These are phyloP conservation scores for Ctenomys sociabilis DNA, from an alignment of 2,113 vertebrate genomes.

Conservation along the genomic window DNA sequence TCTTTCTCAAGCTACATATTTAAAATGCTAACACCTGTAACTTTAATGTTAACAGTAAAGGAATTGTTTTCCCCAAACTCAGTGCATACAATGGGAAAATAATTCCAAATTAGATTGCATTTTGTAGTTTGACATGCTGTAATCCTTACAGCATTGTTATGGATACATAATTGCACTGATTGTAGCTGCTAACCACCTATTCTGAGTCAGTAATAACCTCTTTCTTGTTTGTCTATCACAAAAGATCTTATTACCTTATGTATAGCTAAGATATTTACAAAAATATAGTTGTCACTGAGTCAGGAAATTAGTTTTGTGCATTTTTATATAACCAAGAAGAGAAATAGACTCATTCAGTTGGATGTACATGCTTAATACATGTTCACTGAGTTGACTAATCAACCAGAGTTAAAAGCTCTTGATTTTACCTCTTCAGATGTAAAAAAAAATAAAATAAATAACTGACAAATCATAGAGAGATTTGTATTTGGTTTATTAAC, in stretches of 20 bases:
- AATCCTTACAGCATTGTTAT: neutral
- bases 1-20: neutral
- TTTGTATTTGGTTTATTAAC: neutral
- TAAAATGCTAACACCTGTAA: neutral
- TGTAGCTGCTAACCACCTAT: neutral
- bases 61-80: conserved; percentile 24
- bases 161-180: neutral
- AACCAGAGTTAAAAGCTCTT: neutral
- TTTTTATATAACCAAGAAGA: neutral
- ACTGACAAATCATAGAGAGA: neutral
- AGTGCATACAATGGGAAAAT: conserved; percentile 28
- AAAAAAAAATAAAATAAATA: neutral
- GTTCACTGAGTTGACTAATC: neutral
- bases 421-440: neutral
- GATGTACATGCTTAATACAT: neutral
- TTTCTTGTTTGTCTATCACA: neutral
- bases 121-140: neutral
- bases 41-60: conserved; percentile 29
- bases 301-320: too few relatives aligned
- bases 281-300: neutral
- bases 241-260: neutral
- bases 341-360: neutral
- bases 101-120: neutral
- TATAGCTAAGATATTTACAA: neutral
- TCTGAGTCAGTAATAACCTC: neutral